Evolutionary conservation across 2,113 vertebrate species (phyloP), one percentile per base, ranked within the genome.

Genomic region (Echinops telfairi): DNA sequence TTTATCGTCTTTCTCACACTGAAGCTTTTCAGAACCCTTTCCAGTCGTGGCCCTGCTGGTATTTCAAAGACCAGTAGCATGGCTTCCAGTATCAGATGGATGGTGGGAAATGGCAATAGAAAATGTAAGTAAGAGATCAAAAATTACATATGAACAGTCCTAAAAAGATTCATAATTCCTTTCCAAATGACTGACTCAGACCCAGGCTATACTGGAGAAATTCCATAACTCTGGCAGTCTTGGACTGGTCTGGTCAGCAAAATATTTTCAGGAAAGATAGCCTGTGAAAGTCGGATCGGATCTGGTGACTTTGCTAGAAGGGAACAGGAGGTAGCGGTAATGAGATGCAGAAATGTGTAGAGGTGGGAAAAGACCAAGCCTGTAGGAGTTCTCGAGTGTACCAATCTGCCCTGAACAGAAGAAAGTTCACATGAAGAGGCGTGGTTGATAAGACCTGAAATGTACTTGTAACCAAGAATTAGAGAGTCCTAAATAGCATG

Each of bases 261-360:
- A 79, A n/a, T 68, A 36, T 68, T 87, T 71, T 14, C 31, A 77
- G 82, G 38, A 19, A 11, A 87, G 60, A 78, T 38, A 23, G 82
- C 2, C 29, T 68, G 29, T 31, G 66, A 68, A 10, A 68, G 27
- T 68, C 31, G 66, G 38, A 23, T 62, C 15, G 4, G 27, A 31
- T 76, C 17, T 58, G 58, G 6, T 8, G 33, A 33, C 77, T 78
- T 4, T 31, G 36, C 73, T 31, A 6, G 36, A 31, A 83, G 31
- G 70, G 36, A 77, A 66, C 47, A 33, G 60, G 93, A 93, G 29
- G 36, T 47, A 53, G 10, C 91, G 68, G 58, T n/a, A 92, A 84
- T 64, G 62, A 85, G 82, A 87, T 31, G 87, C 64, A 95, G 40
- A 68, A 89, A 91, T 91, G 83, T 53, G 75, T n/a, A 57, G 79